phyloP scores from a whole-genome alignment of 2,797 vertebrate species.

The Gymnopithys bicolor region DNA sequence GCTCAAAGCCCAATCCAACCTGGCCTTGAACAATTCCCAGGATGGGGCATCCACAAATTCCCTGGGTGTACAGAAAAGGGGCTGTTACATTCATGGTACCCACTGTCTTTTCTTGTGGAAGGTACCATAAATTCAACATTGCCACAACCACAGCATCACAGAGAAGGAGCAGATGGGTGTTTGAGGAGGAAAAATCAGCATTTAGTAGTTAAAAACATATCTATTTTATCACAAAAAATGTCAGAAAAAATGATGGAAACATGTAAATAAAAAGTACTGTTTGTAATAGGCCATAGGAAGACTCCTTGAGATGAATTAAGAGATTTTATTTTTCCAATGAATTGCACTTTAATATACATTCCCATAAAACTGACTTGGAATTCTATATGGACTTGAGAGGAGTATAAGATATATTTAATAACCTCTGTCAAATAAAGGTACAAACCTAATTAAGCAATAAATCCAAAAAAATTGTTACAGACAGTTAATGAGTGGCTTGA shows the following conservation, averaged over 20 bases:
- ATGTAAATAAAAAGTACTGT: neutral
- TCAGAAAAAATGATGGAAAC: neutral
- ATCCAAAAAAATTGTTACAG: constrained; percentile 60
- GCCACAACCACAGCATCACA: neutral
- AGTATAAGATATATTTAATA: constrained; percentile 33
- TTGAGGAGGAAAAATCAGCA: neutral
- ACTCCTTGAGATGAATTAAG: constrained; percentile 13
- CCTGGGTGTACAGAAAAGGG: neutral
- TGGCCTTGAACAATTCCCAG: neutral
- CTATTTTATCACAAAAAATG: neutral
- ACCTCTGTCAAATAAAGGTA: constrained; percentile 57
- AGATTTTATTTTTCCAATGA: constrained; percentile 13
- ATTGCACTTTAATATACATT: constrained; percentile 36
- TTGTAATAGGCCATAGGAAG: neutral
- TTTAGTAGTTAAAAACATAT: neutral
- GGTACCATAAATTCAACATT: neutral
- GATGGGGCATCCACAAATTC: neutral
- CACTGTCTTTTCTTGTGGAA: neutral
- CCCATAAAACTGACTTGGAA: constrained; percentile 25
- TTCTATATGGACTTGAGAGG: constrained; percentile 35
- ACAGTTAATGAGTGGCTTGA: constrained; percentile 42
- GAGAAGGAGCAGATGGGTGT: neutral
- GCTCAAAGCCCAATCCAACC: neutral
- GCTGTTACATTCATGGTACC: neutral
- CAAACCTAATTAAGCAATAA: constrained; percentile 71